Base-by-base conservation (phyloP, 2,888 invertebrate species). In the Luffia ferchaultella region DNA sequence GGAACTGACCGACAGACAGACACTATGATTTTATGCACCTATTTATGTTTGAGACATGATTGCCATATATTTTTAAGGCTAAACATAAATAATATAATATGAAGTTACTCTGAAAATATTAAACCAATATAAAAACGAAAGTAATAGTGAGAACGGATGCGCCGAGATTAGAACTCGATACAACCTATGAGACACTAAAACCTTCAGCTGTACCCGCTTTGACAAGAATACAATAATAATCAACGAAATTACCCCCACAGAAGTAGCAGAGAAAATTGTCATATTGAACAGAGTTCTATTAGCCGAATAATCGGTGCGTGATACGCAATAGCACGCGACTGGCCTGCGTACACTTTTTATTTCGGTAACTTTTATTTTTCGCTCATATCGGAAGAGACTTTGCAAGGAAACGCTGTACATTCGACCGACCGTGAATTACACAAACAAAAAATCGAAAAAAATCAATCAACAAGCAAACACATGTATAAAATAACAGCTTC, bases 401-500 rank as follows among this genome's bases (percentile, higher is more conserved):
- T 49, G 64, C n/a, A 17, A 69, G 51, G 57, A 57, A 62, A 65
- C 67, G 68, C 73, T 69, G 68, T 65, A 60, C 59, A 57, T 55
- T 61, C 72, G 62, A 47, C 80, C 71, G 67, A 78, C 70, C 82
- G 78, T 76, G 70, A 74, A 73, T 54, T 62, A 61, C 76, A n/a
- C n/a, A n/a, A n/a, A n/a, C 62, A 76, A 78, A 73, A 78, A 79
- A 77, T 78, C 76, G 80, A 75, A 74, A 78, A 7, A 30, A 3
- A 30, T 30, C 62, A 76, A 74, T 68, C 73, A 63, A 73, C 64
- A 60, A n/a, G n/a, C 64, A 60, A 59, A 74, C 76, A 75, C 76
- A 70, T 78, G 78, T 83, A 83, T 82, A 83, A 76, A 83, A 80
- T 76, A 77, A 70, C 76, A 72, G 61, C 66, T 60, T 54, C 54